phyloP scores from a whole-genome alignment of 2,797 vertebrate species.

The Streptopelia turtur region DNA sequence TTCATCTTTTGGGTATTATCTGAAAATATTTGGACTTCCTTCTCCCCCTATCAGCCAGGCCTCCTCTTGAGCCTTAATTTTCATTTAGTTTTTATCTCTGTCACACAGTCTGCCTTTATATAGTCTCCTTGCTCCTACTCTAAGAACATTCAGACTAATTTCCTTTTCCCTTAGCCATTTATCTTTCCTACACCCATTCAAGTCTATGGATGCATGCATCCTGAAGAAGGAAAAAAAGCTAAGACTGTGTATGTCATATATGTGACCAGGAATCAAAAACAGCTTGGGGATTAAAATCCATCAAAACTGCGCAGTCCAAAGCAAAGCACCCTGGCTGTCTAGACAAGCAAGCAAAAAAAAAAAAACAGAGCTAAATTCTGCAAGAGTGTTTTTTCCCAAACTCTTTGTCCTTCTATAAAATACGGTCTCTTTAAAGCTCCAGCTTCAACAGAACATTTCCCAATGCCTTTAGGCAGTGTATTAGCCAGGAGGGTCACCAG shows the following conservation, averaged over 20 bases:
- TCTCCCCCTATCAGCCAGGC: constrained; percentile 4
- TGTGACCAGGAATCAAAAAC: constrained; percentile 57
- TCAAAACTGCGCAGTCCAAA: not conserved
- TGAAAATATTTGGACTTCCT: constrained; percentile 63
- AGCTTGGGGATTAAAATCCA: constrained; percentile 56
- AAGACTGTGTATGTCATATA: constrained; percentile 38
- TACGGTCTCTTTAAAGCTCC: not conserved
- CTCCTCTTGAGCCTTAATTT: constrained; percentile 65
- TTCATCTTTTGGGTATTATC: constrained; percentile 65
- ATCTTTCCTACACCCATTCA: constrained; percentile 58
- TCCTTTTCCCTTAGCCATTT: constrained; percentile 68
- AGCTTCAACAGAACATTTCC: not conserved
- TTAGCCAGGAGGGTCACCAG: not conserved
- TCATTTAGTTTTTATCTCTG: constrained; percentile 70
- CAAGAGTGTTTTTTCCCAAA: not conserved
- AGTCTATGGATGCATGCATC: constrained; percentile 38
- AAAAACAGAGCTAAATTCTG: not conserved
- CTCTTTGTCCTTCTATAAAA: not conserved
- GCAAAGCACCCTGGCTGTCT: constrained; percentile 27
- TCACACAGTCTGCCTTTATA: constrained; percentile 52
- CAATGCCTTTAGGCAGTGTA: not conserved
- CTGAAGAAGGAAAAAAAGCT: constrained; percentile 19
- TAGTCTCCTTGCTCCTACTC: constrained; percentile 35
- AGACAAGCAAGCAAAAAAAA: constrained; percentile 19
- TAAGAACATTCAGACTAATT: constrained; percentile 65